Conservation (phyloP, 2,888 invertebrate species). For the Dolomedes plantarius region DNA sequence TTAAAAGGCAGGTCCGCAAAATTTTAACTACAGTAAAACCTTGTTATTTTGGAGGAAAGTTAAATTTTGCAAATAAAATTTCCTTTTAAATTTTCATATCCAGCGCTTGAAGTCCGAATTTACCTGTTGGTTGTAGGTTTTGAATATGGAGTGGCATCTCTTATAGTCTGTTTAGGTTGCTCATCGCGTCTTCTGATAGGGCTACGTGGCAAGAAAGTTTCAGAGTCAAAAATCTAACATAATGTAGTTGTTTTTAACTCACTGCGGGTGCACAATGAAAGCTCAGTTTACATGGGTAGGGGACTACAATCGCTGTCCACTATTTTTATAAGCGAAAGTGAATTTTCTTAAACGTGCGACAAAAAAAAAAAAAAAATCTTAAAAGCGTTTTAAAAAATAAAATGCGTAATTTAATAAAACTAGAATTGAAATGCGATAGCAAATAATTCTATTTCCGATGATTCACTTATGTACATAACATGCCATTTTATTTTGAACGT, state of each 20-base stretch:
- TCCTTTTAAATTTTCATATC: slow-evolving; percentile 44
- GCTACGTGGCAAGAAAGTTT: slow-evolving; percentile 68
- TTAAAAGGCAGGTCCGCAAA: slow-evolving; percentile 16
- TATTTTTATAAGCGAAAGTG: too few species aligned
- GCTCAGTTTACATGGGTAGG: neutral
- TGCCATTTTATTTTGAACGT: too few species aligned
- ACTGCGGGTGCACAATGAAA: slow-evolving; percentile 2
- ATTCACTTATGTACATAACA: too few species aligned
- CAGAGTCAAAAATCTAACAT: slow-evolving; percentile 47
- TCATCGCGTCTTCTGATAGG: slow-evolving; percentile 70
- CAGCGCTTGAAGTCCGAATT: slow-evolving; percentile 68
- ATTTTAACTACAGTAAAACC: slow-evolving; percentile 68
- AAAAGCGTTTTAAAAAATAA: too few species aligned
- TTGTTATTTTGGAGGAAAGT: slow-evolving; percentile 31
- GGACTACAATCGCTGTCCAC: neutral
- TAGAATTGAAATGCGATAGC: too few species aligned
- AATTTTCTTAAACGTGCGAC: too few species aligned
- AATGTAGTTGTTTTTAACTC: slow-evolving; percentile 29
- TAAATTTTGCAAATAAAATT: slow-evolving; percentile 12
- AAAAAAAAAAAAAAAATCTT: too few species aligned
- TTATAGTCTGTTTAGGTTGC: slow-evolving; percentile 55
- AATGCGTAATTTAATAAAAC: too few species aligned
- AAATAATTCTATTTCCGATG: too few species aligned
- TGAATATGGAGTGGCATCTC: slow-evolving; percentile 50
- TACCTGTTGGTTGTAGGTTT: slow-evolving; percentile 56